Evolutionary conservation across 2,888 invertebrate genomes (phyloP), one percentile per base, ranked within the genome.

Genomic region (Danaus chrysippus): DNA sequence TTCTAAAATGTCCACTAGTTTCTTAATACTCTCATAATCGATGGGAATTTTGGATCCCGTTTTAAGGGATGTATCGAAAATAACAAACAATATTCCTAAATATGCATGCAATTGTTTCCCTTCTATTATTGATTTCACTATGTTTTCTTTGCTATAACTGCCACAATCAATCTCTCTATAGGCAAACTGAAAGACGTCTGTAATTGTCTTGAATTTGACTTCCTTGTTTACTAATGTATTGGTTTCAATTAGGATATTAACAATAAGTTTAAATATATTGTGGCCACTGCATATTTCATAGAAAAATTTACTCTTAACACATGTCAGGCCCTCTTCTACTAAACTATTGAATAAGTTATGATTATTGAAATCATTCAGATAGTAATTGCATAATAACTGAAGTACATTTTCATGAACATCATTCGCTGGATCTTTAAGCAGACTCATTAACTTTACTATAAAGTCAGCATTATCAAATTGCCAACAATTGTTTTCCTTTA

Each of bases 201-300:
- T 78, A 10, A 84, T 71, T 62, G 54, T 79, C 68, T 71, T 75
- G 63, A 82, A 86, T 42, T 66, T 74, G 34, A 72, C 68, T 44
- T 73, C 73, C 54, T 65, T 61, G 17, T 67, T 67, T 3, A 49
- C 17, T 3, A 49, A 49, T 2, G 10, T 17, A 56, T 75, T 70
- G 62, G 79, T 72, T 66, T 76, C 77, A 10, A 82, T 46, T 17
- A 83, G 66, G 66, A 91, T 70, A 69, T 82, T 83, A 43, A 86
- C 82, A 41, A 93, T 76, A 66, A 94, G 80, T 75, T 88, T 91
- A 65, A 92, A 83, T 67, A 93, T 82, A 44, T 86, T 85, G 56
- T 92, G 91, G 11, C 94, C 93, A 77, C 93, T 93, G 70, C 92
- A 92, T 42, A 92, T 91, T 75, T 93, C 91, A 76, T 92, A 93